Base-by-base conservation (phyloP, 2,888 invertebrate species). In the Cheilosia urbana region DNA sequence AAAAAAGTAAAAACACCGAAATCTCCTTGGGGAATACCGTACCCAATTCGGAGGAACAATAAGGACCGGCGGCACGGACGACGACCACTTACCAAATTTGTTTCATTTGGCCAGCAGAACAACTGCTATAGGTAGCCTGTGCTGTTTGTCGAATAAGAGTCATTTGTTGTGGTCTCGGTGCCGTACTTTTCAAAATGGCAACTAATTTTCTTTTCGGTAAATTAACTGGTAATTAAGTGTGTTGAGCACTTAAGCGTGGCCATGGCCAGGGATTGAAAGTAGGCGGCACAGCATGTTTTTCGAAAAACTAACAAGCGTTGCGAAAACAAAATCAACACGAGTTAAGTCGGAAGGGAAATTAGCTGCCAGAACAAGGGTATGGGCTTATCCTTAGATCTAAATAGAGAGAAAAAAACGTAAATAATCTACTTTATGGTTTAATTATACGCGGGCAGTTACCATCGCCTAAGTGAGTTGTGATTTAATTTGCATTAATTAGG, bases 401-500 rank as follows among this genome's bases (percentile, higher is more conserved):
- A 79, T 42, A 65, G 42, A 45, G 58, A 51, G 47, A 53, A 77
- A 75, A 75, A 76, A 79, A 83, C 63, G 37, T 37, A 37, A 68
- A 85, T 85, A 79, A 80, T 85, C 84, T 80, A 49, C 63, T 85
- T 85, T 85, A 85, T 80, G 80, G 80, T 75, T 85, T 85, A 85
- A 85, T 85, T 85, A 80, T 76, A 60, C 55, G 45, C 69, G 34
- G 60, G 13, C 19, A 19, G 57, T 60, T 27, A 45, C 19, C 63
- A 63, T 34, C 53, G 45, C 49, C 58, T 73, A 42, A 72, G 83
- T 53, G 79, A 57, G 63, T 57, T 83, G 80, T 72, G 84, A 85
- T 85, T 85, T 80, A 85, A 85, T 85, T 85, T 85, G 84, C 84
- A 85, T 85, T 80, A 85, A 85, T 85, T 80, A 79, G 80, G 66